Evolutionary conservation across 2,888 invertebrate species (phyloP).

Genomic region (Leucania comma): DNA sequence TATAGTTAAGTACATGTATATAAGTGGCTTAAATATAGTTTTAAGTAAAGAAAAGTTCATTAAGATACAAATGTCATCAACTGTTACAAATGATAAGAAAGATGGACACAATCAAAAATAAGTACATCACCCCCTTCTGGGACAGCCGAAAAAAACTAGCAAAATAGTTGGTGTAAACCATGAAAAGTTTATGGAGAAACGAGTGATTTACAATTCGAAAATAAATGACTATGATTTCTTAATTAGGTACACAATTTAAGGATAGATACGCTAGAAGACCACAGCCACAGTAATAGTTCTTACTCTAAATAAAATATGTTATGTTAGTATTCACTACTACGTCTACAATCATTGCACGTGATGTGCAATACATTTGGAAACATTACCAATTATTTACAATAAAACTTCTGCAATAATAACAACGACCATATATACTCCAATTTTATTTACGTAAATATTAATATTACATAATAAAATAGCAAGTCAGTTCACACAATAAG

Average conservation of each 20-base stretch:
- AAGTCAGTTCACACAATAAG: constrained; percentile 80
- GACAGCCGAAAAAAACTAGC: background rate
- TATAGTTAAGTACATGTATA: constrained; percentile 36
- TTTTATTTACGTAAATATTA: constrained; percentile 47
- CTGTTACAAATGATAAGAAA: background rate
- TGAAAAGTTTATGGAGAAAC: background rate
- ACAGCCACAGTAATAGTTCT: constrained; percentile 84
- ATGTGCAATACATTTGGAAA: constrained; percentile 51
- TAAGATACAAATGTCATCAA: background rate
- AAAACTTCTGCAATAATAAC: constrained; percentile 49
- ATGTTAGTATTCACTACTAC: constrained; percentile 49
- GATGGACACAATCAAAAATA: no score
- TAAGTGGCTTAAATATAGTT: background rate
- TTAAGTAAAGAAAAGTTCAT: background rate
- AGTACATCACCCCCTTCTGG: no score
- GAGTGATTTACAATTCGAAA: constrained; percentile 30
- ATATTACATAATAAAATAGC: constrained; percentile 52
- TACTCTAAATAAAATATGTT: constrained; percentile 71
- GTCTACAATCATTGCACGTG: constrained; percentile 42
- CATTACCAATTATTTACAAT: constrained; percentile 65
- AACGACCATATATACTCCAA: constrained; percentile 52
- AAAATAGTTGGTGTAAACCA: background rate
- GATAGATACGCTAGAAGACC: constrained; percentile 74
- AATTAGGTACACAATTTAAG: constrained; percentile 67
- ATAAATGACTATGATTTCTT: constrained; percentile 82